phyloP scores from a whole-genome alignment of 2,113 vertebrate genomes.

The Formicarius rufipectus region DNA sequence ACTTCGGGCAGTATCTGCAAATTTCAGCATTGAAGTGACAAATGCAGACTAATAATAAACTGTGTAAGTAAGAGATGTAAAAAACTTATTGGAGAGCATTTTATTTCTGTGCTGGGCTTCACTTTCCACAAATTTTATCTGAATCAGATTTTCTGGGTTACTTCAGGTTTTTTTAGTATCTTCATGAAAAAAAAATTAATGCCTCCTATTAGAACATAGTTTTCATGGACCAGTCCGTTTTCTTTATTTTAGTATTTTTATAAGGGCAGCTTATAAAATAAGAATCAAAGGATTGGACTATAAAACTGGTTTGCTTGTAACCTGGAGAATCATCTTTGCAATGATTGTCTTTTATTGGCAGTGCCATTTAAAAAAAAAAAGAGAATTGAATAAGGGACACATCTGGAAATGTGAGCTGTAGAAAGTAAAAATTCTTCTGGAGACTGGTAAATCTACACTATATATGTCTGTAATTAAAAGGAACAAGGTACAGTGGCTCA shows the following conservation, averaged over 20 bases:
- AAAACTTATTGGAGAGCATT: neutral
- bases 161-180: neutral
- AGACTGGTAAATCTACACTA: slow-evolving; percentile 23
- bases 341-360: slow-evolving; percentile 33
- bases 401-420: slow-evolving; percentile 56
- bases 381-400: neutral
- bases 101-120: neutral
- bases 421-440: slow-evolving; percentile 48
- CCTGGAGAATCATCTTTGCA: slow-evolving; percentile 3
- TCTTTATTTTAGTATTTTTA: neutral
- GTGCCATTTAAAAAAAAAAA: neutral
- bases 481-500: neutral
- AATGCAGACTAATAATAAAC: neutral
- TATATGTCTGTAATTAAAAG: slow-evolving; percentile 28
- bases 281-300: neutral
- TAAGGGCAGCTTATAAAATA: neutral
- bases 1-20: neutral
- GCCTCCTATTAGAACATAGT: neutral
- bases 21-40: neutral
- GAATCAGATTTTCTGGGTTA: neutral
- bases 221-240: neutral
- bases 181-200: neutral
- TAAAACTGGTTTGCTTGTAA: neutral
- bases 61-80: neutral
- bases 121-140: neutral